Base-by-base conservation (phyloP, 1,140 invertebrate genomes). In the Chironomus tepperi region DNA sequence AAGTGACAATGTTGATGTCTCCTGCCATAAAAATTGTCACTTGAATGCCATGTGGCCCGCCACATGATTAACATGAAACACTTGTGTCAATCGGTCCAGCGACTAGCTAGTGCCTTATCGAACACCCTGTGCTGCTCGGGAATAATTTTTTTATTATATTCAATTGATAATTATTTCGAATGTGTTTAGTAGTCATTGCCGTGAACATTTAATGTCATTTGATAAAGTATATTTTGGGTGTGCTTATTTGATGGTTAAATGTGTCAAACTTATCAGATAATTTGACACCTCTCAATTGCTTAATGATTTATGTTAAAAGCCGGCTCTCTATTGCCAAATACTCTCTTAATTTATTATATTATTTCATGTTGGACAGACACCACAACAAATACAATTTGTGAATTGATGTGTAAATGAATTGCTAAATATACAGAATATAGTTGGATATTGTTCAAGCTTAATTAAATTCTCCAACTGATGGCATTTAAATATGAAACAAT, bases 401-500 rank as follows among this genome's bases (percentile, higher is more conserved):
- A 57, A 57, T n/a, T 57, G 47, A 57, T n/a, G 47, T 57, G 47
- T n/a, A 47, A 47, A 47, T 47, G 15, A 47, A 57, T 57, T 57
- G n/a, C n/a, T 57, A 57, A 57, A n/a, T n/a, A 57, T 3, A 57
- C n/a, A 57, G 47, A 57, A 15, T 5, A 57, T n/a, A 57, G n/a
- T 57, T 57, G 47, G 47, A 12, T 1, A 57, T 34, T 34, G 24
- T 34, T 34, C 24, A 57, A 15, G 15, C 12, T 12, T 15, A 57
- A 57, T 34, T 34, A 5, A 34, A 34, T 34, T 34, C 24, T 34
- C 24, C 24, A 34, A n/a, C 24, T 34, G 24, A 34, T 34, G 24
- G 24, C 24, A 34, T 34, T 34, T 34, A 34, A 34, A 34, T 34
- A 34, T 34, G 24, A n/a, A n/a, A 34, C 24, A 34, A 34, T 34